Evolutionary conservation across 2,113 vertebrate genomes (phyloP).

Genomic region (Rhabdomys dilectus): DNA sequence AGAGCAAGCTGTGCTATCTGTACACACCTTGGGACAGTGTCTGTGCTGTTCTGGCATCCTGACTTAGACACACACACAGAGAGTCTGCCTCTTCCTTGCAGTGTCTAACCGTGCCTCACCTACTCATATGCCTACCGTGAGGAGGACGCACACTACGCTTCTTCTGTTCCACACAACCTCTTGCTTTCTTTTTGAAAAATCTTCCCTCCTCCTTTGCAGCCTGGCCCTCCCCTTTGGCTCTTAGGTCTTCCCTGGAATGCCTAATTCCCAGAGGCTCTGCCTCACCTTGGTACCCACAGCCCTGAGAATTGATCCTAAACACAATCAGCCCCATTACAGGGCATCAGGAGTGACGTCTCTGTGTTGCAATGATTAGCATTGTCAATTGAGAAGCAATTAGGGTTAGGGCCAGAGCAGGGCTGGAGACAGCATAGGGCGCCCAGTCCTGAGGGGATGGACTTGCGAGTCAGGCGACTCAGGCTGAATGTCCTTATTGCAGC

Average conservation of each 20-base stretch:
- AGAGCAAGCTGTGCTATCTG: background rate
- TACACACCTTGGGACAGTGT: background rate
- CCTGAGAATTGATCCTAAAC: background rate
- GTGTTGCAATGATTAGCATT: slow-evolving; percentile 39
- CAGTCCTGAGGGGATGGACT: fast-evolving
- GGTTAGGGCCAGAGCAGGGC: fast-evolving
- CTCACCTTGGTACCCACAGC: background rate
- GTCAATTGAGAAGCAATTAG: background rate
- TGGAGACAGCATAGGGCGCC: background rate
- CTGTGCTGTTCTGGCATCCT: background rate
- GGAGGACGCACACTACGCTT: fast-evolving
- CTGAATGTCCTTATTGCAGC: fast-evolving
- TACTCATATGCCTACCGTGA: background rate
- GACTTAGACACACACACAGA: background rate
- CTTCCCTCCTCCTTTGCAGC: fast-evolving
- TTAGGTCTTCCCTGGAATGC: background rate
- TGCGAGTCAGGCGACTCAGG: background rate
- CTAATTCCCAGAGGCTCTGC: background rate
- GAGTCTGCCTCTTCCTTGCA: slow-evolving; percentile 38
- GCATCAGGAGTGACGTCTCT: background rate
- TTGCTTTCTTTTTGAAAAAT: background rate
- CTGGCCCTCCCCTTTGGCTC: background rate
- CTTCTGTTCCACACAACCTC: background rate
- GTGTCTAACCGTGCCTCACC: fast-evolving
- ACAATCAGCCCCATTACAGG: background rate